Base-by-base conservation (phyloP, 2,888 invertebrate species). In the Chloroclysta siterata region DNA sequence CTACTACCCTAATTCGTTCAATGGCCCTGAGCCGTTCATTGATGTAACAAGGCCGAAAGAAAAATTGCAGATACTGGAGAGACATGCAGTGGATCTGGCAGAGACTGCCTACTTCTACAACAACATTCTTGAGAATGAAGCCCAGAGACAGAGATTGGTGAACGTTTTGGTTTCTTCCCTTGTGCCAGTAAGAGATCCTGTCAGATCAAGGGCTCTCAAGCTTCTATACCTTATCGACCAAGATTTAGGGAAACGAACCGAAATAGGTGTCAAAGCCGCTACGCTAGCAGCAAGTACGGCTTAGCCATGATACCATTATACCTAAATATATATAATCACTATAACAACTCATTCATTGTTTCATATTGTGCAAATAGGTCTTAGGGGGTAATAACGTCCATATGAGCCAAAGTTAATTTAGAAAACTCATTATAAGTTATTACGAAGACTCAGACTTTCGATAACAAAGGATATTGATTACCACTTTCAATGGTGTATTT, bases 21-120 rank as follows among this genome's bases (percentile, higher is more conserved):
- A 72, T 58, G 83, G 83, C 2, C 80, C 81, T 0, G 63, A 75
- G 15, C 81, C 83, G 0, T 77, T 74, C 13, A 73, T 81, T 0
- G 80, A 81, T 39, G 69, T 72, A n/a, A 69, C 59, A 5, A 66
- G 67, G 28, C 74, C 78, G 0, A 64, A 41, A 5, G 55, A 73
- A 22, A 75, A 72, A 14, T 54, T 80, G 10, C 22, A 70, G 13
- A 65, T 76, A 28, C 58, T 76, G 29, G 68, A 75, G 8, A 76
- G 72, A 33, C 75, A 69, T 41, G 79, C 75, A 5, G 46, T 72
- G 0, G 80, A 80, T 60, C 60, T 81, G 10, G 63, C 70, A 39
- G 98, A 98, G 85, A 94, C 95, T 2, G 93, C 94, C n/a, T 83
- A 91, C 14, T 98, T 98, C 90, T 99, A 80, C 28, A 94, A 93